Evolutionary conservation across 2,888 invertebrate species (phyloP), one percentile per base, ranked within the genome.

Genomic region (Formica aserva): DNA sequence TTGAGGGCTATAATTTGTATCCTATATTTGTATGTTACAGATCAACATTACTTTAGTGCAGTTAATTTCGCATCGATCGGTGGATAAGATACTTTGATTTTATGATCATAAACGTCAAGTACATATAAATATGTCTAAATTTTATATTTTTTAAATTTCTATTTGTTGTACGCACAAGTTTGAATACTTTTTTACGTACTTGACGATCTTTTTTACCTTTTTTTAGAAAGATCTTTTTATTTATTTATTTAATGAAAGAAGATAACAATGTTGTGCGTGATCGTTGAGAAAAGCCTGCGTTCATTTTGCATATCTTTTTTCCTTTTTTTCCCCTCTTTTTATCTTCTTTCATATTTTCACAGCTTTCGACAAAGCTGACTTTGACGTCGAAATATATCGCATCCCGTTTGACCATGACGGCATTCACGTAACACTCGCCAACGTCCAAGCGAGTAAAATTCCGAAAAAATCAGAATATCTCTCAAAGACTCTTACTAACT

Each of bases 291-390:
- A 45, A 11, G 15, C 22, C 9, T 18, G 26, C 65, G 26, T 69
- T 13, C 18, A 18, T 60, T 32, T 45, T 32, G 45, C 57, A 45
- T 32, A 18, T 67, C 45, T 78, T 62, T 55, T n/a, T 11, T n/a
- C 9, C 11, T 5, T 38, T 45, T 41, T 52, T 35, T 63, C 3
- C 6, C 4, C 4, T 75, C 60, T 76, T 75, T 69, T n/a, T 60
- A 60, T 72, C 57, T 45, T 60, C 13, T 9, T 60, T 60, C 78
- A 32, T 72, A 80, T 80, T 80, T 80, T 72, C 45, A 60, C 78
- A 60, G 78, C 45, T 80, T 60, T 72, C 60, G 74, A 80, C 74
- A 80, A 80, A 80, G 74, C 74, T 80, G 78, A 80, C 78, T 80
- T 80, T 78, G 72, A 78, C 78, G 57, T 71, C 72, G 13, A 80